Evolutionary conservation across 1,140 invertebrate genomes (phyloP).

Genomic region (Microplitis demolitor): DNA sequence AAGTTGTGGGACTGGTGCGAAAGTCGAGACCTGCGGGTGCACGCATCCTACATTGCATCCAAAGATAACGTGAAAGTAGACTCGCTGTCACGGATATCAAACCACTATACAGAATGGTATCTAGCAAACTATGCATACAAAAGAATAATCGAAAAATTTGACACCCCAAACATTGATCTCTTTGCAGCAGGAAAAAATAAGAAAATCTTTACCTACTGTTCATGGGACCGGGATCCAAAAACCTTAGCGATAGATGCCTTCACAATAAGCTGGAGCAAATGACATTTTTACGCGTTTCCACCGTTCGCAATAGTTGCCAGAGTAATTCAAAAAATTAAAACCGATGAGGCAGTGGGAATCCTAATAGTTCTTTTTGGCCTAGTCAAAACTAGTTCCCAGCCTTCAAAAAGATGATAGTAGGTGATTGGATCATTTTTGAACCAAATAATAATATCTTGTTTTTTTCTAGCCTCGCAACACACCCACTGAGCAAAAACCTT

Average conservation of each 20-base stretch:
- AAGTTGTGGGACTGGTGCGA: neutral
- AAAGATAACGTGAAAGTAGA: neutral
- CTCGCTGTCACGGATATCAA: neutral
- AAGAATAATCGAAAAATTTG: neutral
- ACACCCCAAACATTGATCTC: neutral
- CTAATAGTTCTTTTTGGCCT: neutral
- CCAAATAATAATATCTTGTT: conserved; percentile 13
- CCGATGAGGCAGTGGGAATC: conserved; percentile 3
- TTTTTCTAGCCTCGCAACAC: conserved; percentile 17
- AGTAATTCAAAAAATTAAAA: conserved; percentile 11
- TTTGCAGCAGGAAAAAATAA: neutral
- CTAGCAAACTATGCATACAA: neutral
- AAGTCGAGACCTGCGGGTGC: neutral
- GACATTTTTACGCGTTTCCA: neutral
- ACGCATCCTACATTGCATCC: conserved; percentile 1
- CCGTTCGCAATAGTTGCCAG: neutral
- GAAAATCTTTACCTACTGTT: neutral
- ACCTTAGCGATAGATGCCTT: conserved; percentile 10
- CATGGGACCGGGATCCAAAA: neutral
- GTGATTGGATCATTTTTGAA: conserved; percentile 13
- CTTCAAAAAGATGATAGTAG: conserved; percentile 14
- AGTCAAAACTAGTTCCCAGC: neutral
- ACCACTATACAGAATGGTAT: neutral
- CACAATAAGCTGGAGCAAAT: conserved; percentile 20
- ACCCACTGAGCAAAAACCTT: conserved; percentile 11